These are phyloP conservation scores for Gnathonemus echidnorhynchus DNA, from an alignment of 2,113 vertebrate species.

Conservation along the genomic window DNA sequence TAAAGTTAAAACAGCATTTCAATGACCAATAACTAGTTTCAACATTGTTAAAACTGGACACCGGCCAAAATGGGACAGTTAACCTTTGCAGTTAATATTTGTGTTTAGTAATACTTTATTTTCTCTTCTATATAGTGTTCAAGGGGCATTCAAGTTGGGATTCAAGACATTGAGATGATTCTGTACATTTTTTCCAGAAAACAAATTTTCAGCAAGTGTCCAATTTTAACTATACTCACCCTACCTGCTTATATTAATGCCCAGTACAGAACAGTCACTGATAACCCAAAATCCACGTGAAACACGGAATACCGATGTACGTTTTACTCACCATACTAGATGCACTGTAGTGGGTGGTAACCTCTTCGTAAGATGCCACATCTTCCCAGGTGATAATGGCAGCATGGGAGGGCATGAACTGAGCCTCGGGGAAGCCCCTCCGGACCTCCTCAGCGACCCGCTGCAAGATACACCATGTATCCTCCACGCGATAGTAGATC, in stretches of 20 bases:
- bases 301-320: background rate
- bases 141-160: too few species aligned
- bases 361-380: conserved; percentile 75
- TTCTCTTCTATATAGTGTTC: too few species aligned
- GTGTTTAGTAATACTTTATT: too few species aligned
- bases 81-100: too few species aligned
- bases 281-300: background rate
- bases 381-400: conserved; percentile 87
- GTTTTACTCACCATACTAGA: background rate
- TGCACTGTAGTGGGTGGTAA: conserved; percentile 1
- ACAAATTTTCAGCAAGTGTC: too few species aligned
- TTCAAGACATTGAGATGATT: too few species aligned
- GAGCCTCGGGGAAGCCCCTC: conserved; percentile 64
- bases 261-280: background rate
- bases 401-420: conserved; percentile 66
- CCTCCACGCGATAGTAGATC: conserved; percentile 78
- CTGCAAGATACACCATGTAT: conserved; percentile 57
- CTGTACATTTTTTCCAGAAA: too few species aligned
- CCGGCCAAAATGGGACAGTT: too few species aligned
- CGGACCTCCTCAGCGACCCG: conserved; percentile 62
- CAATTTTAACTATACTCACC: too few species aligned
- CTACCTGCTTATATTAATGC: background rate
- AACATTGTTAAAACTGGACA: background rate
- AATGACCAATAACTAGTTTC: background rate
- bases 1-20: background rate